Evolutionary conservation across 2,113 vertebrate genomes (phyloP).

Genomic region (Pelecanus crispus): DNA sequence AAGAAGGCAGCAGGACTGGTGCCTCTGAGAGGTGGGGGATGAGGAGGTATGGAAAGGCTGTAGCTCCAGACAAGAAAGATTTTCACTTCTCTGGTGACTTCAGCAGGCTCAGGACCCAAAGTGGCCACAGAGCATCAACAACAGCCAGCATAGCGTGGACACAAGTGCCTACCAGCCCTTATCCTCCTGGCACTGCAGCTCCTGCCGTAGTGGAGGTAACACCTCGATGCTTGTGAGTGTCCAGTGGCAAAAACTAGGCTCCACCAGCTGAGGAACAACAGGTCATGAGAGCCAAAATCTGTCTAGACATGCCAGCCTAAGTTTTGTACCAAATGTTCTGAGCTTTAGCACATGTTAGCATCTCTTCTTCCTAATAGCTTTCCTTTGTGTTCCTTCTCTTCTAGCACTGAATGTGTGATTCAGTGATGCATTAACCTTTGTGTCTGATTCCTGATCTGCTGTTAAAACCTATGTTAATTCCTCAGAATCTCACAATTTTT

Average conservation of each 20-base stretch:
- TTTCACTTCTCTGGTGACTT: neutral
- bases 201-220: neutral
- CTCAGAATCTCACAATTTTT: conserved; percentile 13
- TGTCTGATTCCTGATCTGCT: conserved; percentile 4
- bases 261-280: neutral
- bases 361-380: neutral
- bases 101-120: neutral
- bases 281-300: neutral
- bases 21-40: neutral
- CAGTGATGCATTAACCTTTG: neutral
- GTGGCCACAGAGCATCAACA: neutral
- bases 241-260: neutral
- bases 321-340: neutral
- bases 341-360: neutral
- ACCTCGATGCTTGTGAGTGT: accelerated
- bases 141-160: neutral
- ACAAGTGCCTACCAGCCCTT: neutral
- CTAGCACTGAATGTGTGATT: neutral
- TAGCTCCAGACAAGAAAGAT: neutral
- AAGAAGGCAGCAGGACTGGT: neutral
- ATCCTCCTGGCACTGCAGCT: neutral
- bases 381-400: neutral
- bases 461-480: conserved; percentile 40
- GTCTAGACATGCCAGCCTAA: neutral
- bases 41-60: neutral